Evolutionary conservation across 2,797 vertebrate species (phyloP).

Genomic region (Lagodon rhomboides): DNA sequence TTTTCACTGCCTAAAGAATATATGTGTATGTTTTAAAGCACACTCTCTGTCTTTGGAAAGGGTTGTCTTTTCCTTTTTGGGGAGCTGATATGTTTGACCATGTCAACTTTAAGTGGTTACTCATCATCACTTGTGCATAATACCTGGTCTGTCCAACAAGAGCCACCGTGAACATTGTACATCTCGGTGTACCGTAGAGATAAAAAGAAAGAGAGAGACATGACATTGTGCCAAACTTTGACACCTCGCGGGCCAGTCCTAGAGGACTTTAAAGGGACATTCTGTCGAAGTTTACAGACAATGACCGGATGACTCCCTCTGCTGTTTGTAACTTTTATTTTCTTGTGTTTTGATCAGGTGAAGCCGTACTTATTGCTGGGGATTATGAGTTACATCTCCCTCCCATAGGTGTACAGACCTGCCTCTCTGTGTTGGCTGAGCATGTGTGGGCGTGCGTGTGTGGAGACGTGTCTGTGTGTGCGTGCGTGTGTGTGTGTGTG

Average conservation of each 20-base stretch:
- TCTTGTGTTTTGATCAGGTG: slow-evolving; percentile 84
- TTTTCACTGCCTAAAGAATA: slow-evolving; percentile 99
- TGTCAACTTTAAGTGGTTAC: slow-evolving; percentile 92
- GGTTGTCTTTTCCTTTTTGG: slow-evolving; percentile 90
- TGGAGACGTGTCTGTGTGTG: slow-evolving; percentile 13
- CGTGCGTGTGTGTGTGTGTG: slow-evolving; percentile 2
- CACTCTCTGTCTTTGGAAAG: slow-evolving; percentile 80
- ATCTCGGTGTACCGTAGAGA: slow-evolving; percentile 65
- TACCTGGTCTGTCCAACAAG: slow-evolving; percentile 87
- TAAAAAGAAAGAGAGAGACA: slow-evolving; percentile 56
- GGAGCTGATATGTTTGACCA: slow-evolving; percentile 89
- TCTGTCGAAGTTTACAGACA: slow-evolving; percentile 79
- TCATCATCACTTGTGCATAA: slow-evolving; percentile 91
- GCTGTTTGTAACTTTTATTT: slow-evolving; percentile 82
- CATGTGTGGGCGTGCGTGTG: slow-evolving; percentile 65
- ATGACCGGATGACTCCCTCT: slow-evolving; percentile 77
- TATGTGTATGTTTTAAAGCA: slow-evolving; percentile 95
- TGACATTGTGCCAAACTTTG: slow-evolving; percentile 87
- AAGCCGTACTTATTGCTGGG: slow-evolving; percentile 81
- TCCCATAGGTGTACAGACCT: slow-evolving; percentile 88
- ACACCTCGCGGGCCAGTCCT: slow-evolving; percentile 76
- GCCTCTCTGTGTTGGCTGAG: slow-evolving; percentile 85
- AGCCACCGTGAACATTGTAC: slow-evolving; percentile 69
- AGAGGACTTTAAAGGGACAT: slow-evolving; percentile 74
- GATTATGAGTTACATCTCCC: slow-evolving; percentile 80